Conservation (phyloP, 2,797 vertebrate species). For the Rhodeus uyekii region DNA sequence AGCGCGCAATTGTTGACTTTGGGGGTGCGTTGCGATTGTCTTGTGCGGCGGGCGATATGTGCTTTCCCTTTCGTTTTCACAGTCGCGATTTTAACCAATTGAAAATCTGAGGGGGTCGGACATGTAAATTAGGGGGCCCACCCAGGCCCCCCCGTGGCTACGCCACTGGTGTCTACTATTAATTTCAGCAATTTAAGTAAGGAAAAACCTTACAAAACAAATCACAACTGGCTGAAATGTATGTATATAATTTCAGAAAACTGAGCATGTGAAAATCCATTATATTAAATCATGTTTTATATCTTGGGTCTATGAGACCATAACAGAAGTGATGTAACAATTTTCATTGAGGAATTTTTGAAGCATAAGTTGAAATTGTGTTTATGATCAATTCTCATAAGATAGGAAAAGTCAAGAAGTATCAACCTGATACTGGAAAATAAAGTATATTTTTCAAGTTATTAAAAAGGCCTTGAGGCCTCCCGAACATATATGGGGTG, state of each 20-base stretch:
- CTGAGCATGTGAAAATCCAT: slow-evolving; percentile 1
- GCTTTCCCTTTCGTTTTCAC: too few species aligned
- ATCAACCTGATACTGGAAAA: background rate
- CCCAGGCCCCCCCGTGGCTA: too few species aligned
- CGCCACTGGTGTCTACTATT: background rate
- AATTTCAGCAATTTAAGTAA: background rate
- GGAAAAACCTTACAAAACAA: background rate
- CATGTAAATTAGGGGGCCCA: too few species aligned
- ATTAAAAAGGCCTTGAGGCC: background rate
- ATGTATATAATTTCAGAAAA: background rate
- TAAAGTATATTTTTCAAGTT: background rate
- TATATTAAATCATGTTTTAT: slow-evolving; percentile 1
- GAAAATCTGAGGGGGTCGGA: too few species aligned
- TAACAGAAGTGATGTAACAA: background rate
- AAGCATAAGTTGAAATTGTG: background rate
- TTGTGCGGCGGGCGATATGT: too few species aligned
- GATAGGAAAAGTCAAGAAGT: background rate
- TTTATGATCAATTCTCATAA: slow-evolving; percentile 7
- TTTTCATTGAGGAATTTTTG: background rate
- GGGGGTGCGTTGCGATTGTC: too few species aligned
- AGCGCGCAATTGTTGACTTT: too few species aligned
- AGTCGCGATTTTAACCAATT: too few species aligned
- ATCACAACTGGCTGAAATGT: background rate
- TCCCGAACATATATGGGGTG: background rate
- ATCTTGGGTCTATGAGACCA: background rate